phyloP scores from a whole-genome alignment of 2,113 vertebrate species.

The Lynx canadensis region DNA sequence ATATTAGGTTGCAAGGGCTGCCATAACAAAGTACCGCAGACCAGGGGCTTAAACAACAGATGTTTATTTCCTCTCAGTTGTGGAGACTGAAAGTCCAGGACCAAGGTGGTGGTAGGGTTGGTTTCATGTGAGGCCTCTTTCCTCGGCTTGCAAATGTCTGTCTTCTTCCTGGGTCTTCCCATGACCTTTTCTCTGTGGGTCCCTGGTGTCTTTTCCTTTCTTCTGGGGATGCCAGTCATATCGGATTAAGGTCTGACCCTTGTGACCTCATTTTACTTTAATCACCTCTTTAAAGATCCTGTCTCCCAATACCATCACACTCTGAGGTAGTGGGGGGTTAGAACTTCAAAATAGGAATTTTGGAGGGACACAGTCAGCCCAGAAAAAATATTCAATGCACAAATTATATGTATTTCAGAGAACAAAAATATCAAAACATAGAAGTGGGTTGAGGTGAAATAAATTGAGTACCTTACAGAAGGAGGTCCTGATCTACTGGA shows the following conservation, averaged over 20 bases:
- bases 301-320: not conserved
- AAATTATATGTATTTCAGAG: not conserved
- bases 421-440: not conserved
- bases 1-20: not conserved
- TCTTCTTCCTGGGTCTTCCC: not conserved
- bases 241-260: not conserved
- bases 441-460: not conserved
- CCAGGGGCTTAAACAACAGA: not conserved
- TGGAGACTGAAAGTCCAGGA: not conserved
- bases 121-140: not conserved
- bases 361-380: not conserved
- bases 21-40: not conserved
- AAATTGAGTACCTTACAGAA: not conserved
- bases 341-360: not conserved
- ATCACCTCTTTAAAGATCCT: not conserved
- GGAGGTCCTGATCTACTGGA: not conserved
- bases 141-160: not conserved
- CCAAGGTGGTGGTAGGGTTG: fast-evolving
- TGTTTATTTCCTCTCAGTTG: not conserved
- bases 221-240: not conserved
- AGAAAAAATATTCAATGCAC: not conserved
- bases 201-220: not conserved
- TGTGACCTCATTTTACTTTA: not conserved
- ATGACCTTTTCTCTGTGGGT: not conserved
- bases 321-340: not conserved